Evolutionary conservation across 2,797 vertebrate species (phyloP).

Genomic region (Apogon hyalosoma): DNA sequence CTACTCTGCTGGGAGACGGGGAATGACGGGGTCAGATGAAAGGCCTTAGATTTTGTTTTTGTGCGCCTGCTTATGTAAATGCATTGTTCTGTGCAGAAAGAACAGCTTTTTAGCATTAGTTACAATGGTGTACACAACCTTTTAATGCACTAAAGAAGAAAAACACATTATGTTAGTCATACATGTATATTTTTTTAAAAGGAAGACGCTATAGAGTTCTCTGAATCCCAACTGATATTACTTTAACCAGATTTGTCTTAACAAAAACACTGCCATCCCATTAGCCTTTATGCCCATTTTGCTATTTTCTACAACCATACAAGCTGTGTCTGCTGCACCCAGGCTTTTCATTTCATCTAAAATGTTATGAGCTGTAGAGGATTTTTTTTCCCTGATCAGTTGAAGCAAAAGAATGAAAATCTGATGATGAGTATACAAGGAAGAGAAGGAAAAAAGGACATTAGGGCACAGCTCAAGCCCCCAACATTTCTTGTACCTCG

Average conservation of each 20-base stretch:
- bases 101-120: background rate
- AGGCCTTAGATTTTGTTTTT: conserved; percentile 41
- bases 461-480: conserved; percentile 2
- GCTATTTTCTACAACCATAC: conserved; percentile 5
- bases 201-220: background rate
- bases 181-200: conserved; percentile 35
- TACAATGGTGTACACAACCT: background rate
- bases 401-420: conserved; percentile 3
- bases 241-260: conserved; percentile 21
- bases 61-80: conserved; percentile 24
- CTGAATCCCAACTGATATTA: conserved; percentile 17
- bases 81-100: background rate
- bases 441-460: background rate
- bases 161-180: background rate
- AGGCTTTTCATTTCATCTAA: conserved; percentile 18
- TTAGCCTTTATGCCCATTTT: conserved; percentile 18
- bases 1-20: conserved; percentile 81
- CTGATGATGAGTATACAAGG: background rate
- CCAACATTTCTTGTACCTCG: conserved; percentile 28
- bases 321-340: conserved; percentile 6
- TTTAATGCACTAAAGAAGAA: background rate
- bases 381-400: background rate
- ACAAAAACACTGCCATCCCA: conserved; percentile 5
- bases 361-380: background rate
- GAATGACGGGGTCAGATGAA: conserved; percentile 58